A percentile compares a stretch with the other conserved stretches of the same genome.
phyloP scores from a whole-genome alignment of 92 coral and sea anemone species.

The Galaxea fascicularis region DNA sequence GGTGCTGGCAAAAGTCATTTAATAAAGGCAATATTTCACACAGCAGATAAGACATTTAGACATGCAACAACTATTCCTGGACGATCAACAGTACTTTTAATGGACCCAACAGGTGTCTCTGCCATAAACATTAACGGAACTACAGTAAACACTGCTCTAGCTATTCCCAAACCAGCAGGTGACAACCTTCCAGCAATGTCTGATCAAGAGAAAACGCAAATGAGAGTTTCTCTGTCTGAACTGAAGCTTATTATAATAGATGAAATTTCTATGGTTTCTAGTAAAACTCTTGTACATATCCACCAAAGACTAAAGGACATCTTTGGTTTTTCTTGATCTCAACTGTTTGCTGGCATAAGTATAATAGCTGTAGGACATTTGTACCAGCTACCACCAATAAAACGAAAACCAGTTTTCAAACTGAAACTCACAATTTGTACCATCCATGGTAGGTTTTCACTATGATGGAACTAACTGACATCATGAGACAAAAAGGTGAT shows the following conservation, averaged over 20 bases:
- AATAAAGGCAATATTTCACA: conserved; percentile 58
- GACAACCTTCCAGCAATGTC: no score
- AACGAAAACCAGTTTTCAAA: conserved; percentile 21
- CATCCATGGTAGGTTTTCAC: no score
- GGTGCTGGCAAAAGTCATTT: conserved; percentile 63
- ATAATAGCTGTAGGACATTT: conserved; percentile 66
- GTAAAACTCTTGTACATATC: conserved; percentile 56
- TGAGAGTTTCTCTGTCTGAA: conserved; percentile 52
- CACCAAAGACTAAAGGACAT: conserved; percentile 72
- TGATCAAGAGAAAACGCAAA: no score
- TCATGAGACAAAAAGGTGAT: no score
- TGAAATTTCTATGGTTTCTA: conserved; percentile 72
- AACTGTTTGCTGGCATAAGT: no score
- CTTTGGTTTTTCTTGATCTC: conserved; percentile 66
- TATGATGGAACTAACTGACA: no score
- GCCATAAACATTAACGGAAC: no score
- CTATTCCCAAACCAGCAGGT: no score
- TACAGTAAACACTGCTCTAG: no score
- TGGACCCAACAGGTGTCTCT: no score
- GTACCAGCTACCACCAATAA: conserved; percentile 50
- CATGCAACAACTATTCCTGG: conserved; percentile 8
- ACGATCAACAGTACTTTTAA: no score
- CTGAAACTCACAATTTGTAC: conserved; percentile 34
- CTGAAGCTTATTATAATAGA: conserved; percentile 64
- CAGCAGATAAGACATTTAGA: conserved; percentile 42